These are phyloP conservation scores for Bubalus kerabau DNA, from an alignment of 2,113 vertebrate species.

Conservation along the genomic window DNA sequence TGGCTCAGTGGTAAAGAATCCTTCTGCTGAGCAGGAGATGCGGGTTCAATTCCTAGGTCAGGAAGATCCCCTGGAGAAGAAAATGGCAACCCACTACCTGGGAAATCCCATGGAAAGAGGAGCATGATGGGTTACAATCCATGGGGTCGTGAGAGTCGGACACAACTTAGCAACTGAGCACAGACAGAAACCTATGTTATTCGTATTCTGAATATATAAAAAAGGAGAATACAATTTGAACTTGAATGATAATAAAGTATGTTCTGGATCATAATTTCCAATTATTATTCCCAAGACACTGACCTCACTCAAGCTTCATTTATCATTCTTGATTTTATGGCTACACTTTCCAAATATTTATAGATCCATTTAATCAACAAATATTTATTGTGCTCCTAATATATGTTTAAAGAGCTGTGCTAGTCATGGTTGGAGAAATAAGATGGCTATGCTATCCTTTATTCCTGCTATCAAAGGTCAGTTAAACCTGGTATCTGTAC, in stretches of 20 bases:
- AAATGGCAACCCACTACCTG: neutral
- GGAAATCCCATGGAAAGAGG: neutral
- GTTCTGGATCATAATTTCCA: slow-evolving; percentile 16
- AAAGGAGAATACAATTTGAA: neutral
- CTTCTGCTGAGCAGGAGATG: neutral
- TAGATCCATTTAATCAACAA: neutral
- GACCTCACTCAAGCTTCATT: neutral
- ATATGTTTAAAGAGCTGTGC: neutral
- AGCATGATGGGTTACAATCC: neutral
- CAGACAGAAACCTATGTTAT: neutral
- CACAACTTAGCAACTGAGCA: neutral
- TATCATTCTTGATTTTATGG: slow-evolving; percentile 41
- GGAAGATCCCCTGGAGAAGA: neutral
- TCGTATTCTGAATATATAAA: neutral
- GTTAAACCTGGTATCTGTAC: neutral
- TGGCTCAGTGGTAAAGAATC: neutral
- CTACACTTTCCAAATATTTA: slow-evolving; percentile 15
- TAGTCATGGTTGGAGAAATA: neutral
- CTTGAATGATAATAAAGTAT: neutral
- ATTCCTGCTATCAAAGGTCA: neutral
- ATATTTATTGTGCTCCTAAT: neutral
- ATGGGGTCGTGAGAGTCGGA: neutral
- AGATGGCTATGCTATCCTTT: neutral
- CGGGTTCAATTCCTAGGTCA: rapidly evolving
- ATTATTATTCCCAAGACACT: slow-evolving; percentile 7